Percentiles rank a stretch among this genome's conserved stretches.
Conservation (phyloP, 2,888 invertebrate genomes). For the Drosophila falleni region DNA sequence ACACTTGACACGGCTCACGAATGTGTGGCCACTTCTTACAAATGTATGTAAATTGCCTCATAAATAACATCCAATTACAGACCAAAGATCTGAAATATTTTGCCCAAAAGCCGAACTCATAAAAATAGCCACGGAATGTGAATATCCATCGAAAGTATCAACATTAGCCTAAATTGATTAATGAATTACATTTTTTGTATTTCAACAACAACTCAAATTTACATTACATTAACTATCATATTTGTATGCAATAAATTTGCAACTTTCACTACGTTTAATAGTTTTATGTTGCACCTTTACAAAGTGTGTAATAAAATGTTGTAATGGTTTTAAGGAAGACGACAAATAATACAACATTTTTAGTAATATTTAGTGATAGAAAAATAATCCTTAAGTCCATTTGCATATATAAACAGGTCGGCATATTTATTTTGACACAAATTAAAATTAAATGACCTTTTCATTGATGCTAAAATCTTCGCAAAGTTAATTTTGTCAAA, state of each 20-base stretch:
- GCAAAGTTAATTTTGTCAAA: too few relatives aligned
- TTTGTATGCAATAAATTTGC: too few relatives aligned
- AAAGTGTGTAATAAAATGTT: background rate
- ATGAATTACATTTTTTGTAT: background rate
- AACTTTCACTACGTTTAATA: slow-evolving; percentile 6
- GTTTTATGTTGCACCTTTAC: background rate
- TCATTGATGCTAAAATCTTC: too few relatives aligned
- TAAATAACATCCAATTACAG: slow-evolving; percentile 26
- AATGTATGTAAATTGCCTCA: slow-evolving; percentile 28
- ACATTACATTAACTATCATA: background rate
- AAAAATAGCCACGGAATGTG: background rate
- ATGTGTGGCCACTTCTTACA: slow-evolving; percentile 24
- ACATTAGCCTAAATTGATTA: slow-evolving; percentile 3
- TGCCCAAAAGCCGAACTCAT: slow-evolving; percentile 8
- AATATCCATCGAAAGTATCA: background rate
- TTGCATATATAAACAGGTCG: too few relatives aligned
- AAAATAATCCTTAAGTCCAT: too few relatives aligned
- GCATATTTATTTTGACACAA: too few relatives aligned
- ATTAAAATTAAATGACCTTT: too few relatives aligned
- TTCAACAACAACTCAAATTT: background rate
- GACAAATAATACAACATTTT: background rate
- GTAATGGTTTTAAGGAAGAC: background rate
- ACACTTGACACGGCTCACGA: slow-evolving; percentile 15
- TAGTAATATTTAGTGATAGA: too few relatives aligned
- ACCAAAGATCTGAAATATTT: slow-evolving; percentile 2